Base-by-base conservation (phyloP, 2,113 vertebrate species). In the Macrotus californicus region DNA sequence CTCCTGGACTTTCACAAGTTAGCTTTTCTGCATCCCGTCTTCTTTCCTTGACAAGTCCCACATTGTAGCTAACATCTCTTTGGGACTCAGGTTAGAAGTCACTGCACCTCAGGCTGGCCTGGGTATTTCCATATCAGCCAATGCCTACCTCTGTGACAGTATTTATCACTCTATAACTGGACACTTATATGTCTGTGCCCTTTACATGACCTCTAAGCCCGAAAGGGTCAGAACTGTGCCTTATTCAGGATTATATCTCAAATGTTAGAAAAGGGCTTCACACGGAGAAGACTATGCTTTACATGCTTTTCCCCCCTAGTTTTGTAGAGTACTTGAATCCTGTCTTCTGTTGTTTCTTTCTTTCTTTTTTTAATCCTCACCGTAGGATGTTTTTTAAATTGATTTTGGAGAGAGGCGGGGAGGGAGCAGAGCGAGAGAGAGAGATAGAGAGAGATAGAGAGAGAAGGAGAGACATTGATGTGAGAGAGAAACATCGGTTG, bases 11-110 rank as follows among this genome's bases (percentile, higher is more conserved):
- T 77, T 48, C 41, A 87, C 59, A 79, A 59, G 52, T 59, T 73
- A 91, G 59, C n/a, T 54, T 89, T 96, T 93, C 87, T 93, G 75
- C 87, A 82, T 87, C 48, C 54, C 91, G 73, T 54, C 66, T 24
- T 86, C 46, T 31, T 52, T 91, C 48, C 61, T 16, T 66, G 29
- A 67, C 59, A 93, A n/a, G 8, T 64, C 10, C 59, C 43, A 56
- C 41, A 89, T 69, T 0, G 48, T 89, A 64, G 64, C 50, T 91
- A 79, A 76, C n/a, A 82, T 76, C 52, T 95, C 34, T 73, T 79
- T 82, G 92, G 86, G 76, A 67, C 59, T 88, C 39, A 21, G 43
- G 56, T 92, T 92, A 93, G 72, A 80, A 73, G 89, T 59, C 36
- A 89, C n/a, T n/a, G 91, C 48, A 64, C 39, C 29, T 75, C 48